Evolutionary conservation across 1,140 invertebrate genomes (phyloP), one percentile per base, ranked within the genome.

Genomic region (Conopomorpha cramerella): DNA sequence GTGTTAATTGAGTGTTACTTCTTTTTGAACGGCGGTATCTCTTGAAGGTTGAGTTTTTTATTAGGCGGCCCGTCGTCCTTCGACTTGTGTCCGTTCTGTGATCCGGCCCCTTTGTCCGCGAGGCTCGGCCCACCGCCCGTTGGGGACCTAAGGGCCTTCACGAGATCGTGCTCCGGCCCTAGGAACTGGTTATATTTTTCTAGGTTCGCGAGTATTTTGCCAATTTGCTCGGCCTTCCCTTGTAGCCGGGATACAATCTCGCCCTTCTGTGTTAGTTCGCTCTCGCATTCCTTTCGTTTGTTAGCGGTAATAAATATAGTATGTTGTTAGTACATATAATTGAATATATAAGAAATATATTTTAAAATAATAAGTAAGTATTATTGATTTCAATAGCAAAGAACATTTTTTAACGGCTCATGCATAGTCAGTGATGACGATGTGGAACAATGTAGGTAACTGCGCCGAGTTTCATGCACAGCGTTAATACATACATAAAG

Each of bases 241-340:
- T 94, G 91, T 45, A 94, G 86, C 42, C 91, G 87, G 72, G 89
- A 90, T 47, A 94, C 91, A 85, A 93, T 88, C 78, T 92, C 89
- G 49, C 91, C 91, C 74, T 93, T 93, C 81, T 94, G 90, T 45
- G 90, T 92, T 65, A 94, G 82, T 79, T 94, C 92, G 78, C 86
- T 83, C 81, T 94, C 92, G 82, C 91, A 94, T 82, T 94, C 92
- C 92, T 95, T 78, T 59, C 71, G 45, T 67, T 46, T 45, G 51
- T 51, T 66, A 66, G 66, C 68, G 73, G 57, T 56, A 57, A 43
- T 63, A 55, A 71, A 74, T 64, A 72, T 49, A 68, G 51, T 51
- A 58, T 53, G 44, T 40, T 43, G 55, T 74, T 74, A 74, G 70
- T 74, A 67, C n/a, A n/a, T n/a, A n/a, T n/a, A n/a, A n/a, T n/a